phyloP scores from a whole-genome alignment of 2,113 vertebrate species.

The Albula goreensis region DNA sequence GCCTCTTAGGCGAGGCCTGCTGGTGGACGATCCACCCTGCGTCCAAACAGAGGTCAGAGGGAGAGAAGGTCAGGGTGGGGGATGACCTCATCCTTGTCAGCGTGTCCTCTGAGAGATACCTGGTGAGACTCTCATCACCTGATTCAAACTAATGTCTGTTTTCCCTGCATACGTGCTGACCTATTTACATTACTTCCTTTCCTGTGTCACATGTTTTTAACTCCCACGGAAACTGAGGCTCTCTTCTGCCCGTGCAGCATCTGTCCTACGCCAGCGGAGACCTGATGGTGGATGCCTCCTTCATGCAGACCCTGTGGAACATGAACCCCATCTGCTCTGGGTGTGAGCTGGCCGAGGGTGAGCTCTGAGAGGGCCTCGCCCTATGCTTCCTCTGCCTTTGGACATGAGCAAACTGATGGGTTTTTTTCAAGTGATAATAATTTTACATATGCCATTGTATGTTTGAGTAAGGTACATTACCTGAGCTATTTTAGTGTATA shows the following conservation, averaged over 20 bases:
- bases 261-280: constrained; percentile 88
- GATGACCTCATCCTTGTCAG: constrained; percentile 92
- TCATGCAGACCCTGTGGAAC: constrained; percentile 94
- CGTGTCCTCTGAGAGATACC: constrained; percentile 88
- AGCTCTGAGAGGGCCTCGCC: not conserved
- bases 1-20: constrained; percentile 81
- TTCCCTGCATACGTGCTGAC: too few relatives aligned
- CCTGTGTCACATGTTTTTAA: too few relatives aligned
- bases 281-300: constrained; percentile 88
- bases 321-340: constrained; percentile 90
- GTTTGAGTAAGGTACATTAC: too few relatives aligned
- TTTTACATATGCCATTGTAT: too few relatives aligned
- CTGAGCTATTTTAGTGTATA: too few relatives aligned
- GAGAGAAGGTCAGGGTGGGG: constrained; percentile 89
- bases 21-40: constrained; percentile 95
- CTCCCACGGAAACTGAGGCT: not conserved
- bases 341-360: constrained; percentile 85
- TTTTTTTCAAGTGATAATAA: too few relatives aligned
- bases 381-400: not conserved
- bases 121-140: constrained; percentile 68
- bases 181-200: too few relatives aligned
- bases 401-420: too few relatives aligned
- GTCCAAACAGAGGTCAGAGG: constrained; percentile 90
- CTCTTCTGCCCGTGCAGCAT: constrained; percentile 65
- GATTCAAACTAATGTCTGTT: too few relatives aligned